Evolutionary conservation across 37 sponge, comb jelly and placozoan species (phyloP).

Genomic region (Dysidea cf. avara): DNA sequence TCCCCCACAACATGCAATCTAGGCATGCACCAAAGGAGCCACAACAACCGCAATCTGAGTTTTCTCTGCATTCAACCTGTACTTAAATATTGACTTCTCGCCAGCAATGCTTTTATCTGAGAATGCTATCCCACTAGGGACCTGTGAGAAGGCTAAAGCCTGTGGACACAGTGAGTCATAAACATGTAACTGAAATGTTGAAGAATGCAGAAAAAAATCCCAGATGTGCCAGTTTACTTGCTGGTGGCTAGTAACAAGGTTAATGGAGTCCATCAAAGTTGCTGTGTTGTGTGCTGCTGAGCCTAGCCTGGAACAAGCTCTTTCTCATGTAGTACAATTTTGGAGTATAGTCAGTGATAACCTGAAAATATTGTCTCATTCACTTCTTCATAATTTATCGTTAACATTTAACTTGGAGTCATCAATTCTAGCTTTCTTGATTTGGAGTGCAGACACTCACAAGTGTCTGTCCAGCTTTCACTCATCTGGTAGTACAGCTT

Average conservation of each 20-base stretch:
- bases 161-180: too few species aligned
- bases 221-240: conserved; percentile 72
- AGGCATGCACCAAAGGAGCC: too few species aligned
- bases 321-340: conserved; percentile 6
- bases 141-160: too few species aligned
- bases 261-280: conserved; percentile 36
- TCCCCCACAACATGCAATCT: too few species aligned
- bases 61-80: too few species aligned
- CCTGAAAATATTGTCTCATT: conserved; percentile 10
- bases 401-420: conserved; percentile 19
- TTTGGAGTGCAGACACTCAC: conserved; percentile 14
- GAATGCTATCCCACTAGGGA: too few species aligned
- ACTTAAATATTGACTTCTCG: too few species aligned
- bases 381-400: conserved; percentile 16
- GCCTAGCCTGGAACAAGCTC: conserved; percentile 29
- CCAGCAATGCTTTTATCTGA: too few species aligned
- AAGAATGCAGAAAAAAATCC: too few species aligned
- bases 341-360: conserved; percentile 21
- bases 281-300: conserved; percentile 47
- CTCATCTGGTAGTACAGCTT: too few species aligned
- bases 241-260: conserved; percentile 59
- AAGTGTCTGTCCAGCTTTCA: background rate
- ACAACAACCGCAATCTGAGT: too few species aligned
- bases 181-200: too few species aligned
- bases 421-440: conserved; percentile 34